Base-by-base conservation (phyloP, 2,888 invertebrate genomes). In the Lumbricus terrestris region DNA sequence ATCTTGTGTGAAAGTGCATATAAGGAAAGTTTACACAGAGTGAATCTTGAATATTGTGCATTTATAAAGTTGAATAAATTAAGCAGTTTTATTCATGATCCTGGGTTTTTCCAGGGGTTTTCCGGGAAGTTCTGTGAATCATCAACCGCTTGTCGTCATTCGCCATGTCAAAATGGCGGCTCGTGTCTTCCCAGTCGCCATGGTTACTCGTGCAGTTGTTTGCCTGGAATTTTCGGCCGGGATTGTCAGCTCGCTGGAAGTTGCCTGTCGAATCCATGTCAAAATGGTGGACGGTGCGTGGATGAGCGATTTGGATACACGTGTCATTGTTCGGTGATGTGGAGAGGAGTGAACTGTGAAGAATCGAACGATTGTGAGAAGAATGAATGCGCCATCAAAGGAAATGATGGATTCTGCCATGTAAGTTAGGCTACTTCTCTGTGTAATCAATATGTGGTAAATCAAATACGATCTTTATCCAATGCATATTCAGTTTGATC, bases 71-170 rank as follows among this genome's bases (percentile, higher is more conserved):
- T 11, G 69, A n/a, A 69, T 69, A 69, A 69, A 69, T 29, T 69
- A 29, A n/a, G n/a, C 69, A 69, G 69, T 69, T 13, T 69, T 11
- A 69, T 69, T 69, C 8, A 69, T 13, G n/a, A 69, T 35, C 35
- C 85, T 85, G 85, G 35, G 34, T 85, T 85, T 35, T 88, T 91
- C 29, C 92, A 94, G 93, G 94, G 93, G 35, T 94, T 91, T 90
- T 42, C 97, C 96, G 98, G 98, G 13, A 97, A 97, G 93, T 97
- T 97, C 93, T 98, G 98, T 93, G 97, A 98, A 94, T 97, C 97
- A 93, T 96, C 97, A n/a, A 92, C 92, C 29, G 92, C 92, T 15
- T 94, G 94, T 91, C 97, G 98, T 88, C 97, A 97, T 92, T 82
- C 83, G 6, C 98, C 98, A 0, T 99, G 98, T 94, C 97, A 97